Evolutionary conservation across 2,797 vertebrate species (phyloP).

Genomic region (Paratrypauchen microcephalus): DNA sequence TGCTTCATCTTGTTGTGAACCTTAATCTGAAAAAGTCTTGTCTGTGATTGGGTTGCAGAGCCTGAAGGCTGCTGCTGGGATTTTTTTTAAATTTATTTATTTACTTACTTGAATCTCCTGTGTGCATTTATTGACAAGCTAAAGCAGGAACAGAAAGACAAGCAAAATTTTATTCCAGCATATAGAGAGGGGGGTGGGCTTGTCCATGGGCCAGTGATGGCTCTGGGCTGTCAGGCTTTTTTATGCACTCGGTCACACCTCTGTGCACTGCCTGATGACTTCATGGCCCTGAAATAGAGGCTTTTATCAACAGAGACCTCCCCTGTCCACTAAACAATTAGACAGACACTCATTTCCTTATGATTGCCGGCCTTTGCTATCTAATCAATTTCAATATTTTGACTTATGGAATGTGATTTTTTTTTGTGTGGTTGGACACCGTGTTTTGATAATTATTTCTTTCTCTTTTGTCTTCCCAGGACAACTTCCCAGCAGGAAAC

Average conservation of each 20-base stretch:
- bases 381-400: constrained; percentile 64
- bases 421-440: constrained; percentile 15
- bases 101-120: constrained; percentile 21
- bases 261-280: constrained; percentile 70
- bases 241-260: constrained; percentile 64
- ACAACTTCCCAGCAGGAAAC: constrained; percentile 95
- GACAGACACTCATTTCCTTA: constrained; percentile 63
- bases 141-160: constrained; percentile 33
- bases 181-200: constrained; percentile 43
- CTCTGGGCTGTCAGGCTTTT: constrained; percentile 64
- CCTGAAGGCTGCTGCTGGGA: constrained; percentile 16
- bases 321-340: constrained; percentile 68
- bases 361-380: constrained; percentile 62
- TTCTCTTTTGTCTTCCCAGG: constrained; percentile 71
- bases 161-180: constrained; percentile 35
- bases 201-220: constrained; percentile 53
- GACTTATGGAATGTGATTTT: constrained; percentile 30
- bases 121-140: constrained; percentile 41
- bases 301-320: constrained; percentile 68
- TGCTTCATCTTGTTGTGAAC: constrained; percentile 17
- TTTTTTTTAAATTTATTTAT: neutral
- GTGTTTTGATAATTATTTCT: constrained; percentile 15
- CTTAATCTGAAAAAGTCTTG: constrained; percentile 24
- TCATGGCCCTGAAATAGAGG: constrained; percentile 69
- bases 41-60: constrained; percentile 24